Percentiles rank a stretch among this genome's conserved stretches.
phyloP scores from a whole-genome alignment of 64 coral and sea anemone species.

The Cladopsammia gracilis region DNA sequence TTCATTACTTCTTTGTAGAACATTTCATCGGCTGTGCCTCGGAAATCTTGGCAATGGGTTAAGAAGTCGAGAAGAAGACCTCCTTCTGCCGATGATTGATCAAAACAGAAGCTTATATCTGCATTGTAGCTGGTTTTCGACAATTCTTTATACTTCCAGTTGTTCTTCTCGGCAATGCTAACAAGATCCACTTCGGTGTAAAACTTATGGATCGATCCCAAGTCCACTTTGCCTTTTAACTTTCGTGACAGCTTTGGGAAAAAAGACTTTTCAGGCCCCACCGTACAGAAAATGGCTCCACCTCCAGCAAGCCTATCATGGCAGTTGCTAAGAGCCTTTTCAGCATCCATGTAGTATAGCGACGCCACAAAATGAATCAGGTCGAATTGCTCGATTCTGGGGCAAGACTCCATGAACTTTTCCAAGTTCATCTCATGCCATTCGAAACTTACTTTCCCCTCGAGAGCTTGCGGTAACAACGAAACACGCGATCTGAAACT shows the following conservation, averaged over 20 bases:
- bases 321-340: conserved; percentile 8
- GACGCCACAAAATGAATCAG: conserved; percentile 11
- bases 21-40: conserved; percentile 9
- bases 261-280: conserved; percentile 39
- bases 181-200: conserved; percentile 54
- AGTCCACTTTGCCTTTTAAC: conserved; percentile 30
- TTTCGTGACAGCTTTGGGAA: conserved; percentile 55
- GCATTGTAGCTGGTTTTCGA: conserved; percentile 8
- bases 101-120: conserved; percentile 61
- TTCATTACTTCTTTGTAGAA: conserved; percentile 15
- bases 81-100: conserved; percentile 49
- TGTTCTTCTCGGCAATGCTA: conserved; percentile 22
- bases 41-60: conserved; percentile 62
- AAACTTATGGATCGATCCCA: conserved; percentile 33
- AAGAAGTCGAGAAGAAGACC: conserved; percentile 55
- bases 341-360: conserved; percentile 68
- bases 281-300: conserved; percentile 51
- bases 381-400: not conserved
- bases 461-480: not conserved
- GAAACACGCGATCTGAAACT: not conserved
- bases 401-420: not conserved
- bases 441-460: not conserved
- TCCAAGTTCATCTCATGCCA: conserved; percentile 1
- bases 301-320: conserved; percentile 2
- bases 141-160: conserved; percentile 37